These are phyloP conservation scores for Lasioglossum zephyrum DNA, from an alignment of 2,888 invertebrate species.

Conservation along the genomic window DNA sequence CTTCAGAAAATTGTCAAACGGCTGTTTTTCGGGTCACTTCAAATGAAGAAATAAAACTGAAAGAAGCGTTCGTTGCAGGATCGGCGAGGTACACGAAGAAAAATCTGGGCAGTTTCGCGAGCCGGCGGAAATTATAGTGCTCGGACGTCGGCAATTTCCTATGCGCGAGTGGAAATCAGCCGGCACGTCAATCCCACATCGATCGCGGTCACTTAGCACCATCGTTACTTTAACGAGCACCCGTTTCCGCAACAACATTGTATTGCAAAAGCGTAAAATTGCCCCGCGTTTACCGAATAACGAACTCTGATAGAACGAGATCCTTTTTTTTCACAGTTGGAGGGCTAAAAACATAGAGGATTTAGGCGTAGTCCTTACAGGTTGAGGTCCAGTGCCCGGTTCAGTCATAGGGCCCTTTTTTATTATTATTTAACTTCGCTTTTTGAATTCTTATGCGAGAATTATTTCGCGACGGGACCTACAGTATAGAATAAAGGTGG, in stretches of 20 bases:
- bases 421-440: too few species aligned
- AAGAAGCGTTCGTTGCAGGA: background rate
- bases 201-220: slow-evolving; percentile 37
- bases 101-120: slow-evolving; percentile 17
- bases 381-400: too few species aligned
- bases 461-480: too few species aligned
- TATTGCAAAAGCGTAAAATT: slow-evolving; percentile 48
- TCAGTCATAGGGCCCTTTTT: too few species aligned
- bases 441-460: too few species aligned
- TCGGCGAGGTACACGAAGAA: background rate
- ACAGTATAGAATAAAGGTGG: too few species aligned
- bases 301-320: slow-evolving; percentile 4
- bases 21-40: background rate
- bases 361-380: too few species aligned
- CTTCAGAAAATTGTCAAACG: background rate
- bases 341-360: background rate
- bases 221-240: slow-evolving; percentile 47
- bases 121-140: slow-evolving; percentile 29
- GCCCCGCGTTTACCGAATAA: slow-evolving; percentile 14
- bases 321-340: background rate
- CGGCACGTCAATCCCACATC: slow-evolving; percentile 30
- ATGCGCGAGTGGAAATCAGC: slow-evolving; percentile 21
- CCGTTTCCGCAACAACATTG: slow-evolving; percentile 36
- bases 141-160: slow-evolving; percentile 32
- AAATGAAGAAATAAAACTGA: background rate